Conservation (phyloP, 2,888 invertebrate genomes). For the Acronicta psi region DNA sequence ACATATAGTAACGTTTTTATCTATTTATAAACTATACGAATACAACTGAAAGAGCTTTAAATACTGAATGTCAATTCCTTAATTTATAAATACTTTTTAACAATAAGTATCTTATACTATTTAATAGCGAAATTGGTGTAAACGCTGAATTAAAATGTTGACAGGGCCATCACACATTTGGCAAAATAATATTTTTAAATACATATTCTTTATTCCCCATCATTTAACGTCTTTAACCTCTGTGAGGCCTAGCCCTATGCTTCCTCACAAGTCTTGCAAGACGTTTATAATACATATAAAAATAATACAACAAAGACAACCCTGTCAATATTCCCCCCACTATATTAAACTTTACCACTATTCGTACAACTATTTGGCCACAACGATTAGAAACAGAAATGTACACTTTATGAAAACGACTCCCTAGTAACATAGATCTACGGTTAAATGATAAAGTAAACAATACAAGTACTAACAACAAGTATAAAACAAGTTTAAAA, state of each 20-base stretch:
- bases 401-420: slow-evolving; percentile 30
- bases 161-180: slow-evolving; percentile 18
- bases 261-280: too few relatives aligned
- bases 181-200: background rate
- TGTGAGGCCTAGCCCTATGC: too few relatives aligned
- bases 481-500: too few relatives aligned
- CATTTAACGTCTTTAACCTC: too few relatives aligned
- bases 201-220: too few relatives aligned
- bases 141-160: slow-evolving; percentile 34
- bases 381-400: slow-evolving; percentile 53
- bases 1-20: slow-evolving; percentile 33
- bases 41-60: slow-evolving; percentile 47
- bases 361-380: slow-evolving; percentile 58
- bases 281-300: background rate
- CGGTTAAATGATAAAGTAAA: slow-evolving; percentile 21
- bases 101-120: slow-evolving; percentile 50
- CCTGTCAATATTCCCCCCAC: slow-evolving; percentile 28
- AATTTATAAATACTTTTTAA: slow-evolving; percentile 49
- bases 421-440: slow-evolving; percentile 1
- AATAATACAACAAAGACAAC: slow-evolving; percentile 4
- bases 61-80: slow-evolving; percentile 56
- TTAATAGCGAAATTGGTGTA: slow-evolving; percentile 62
- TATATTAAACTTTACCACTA: slow-evolving; percentile 44
- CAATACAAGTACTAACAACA: too few relatives aligned
- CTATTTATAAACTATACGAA: slow-evolving; percentile 52